Base-by-base conservation (phyloP, 35 echinoderm and acorn worm species). In the Chiridota heheva region DNA sequence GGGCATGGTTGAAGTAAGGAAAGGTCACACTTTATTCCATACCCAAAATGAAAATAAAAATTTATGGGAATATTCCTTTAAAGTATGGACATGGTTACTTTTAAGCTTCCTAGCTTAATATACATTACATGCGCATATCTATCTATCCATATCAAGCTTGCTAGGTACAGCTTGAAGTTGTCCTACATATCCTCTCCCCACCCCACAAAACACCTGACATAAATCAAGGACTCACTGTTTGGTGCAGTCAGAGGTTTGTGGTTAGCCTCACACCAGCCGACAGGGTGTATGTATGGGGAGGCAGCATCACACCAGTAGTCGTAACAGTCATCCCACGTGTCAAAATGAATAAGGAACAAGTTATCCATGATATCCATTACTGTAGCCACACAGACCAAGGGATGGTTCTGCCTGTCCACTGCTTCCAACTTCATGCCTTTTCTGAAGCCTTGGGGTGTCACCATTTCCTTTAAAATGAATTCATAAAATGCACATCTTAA, bases 391-490 rank as follows among this genome's bases (percentile, higher is more conserved):
- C 94, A 97, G 49, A 88, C 86, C 56, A 97, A 77, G 20, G 94
- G 88, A 1, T 88, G 94, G 36, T 97, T 97, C 85, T 87, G 84
- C 29, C 81, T 70, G 79, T 97, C 94, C 3, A 97, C 85, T 2
- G 94, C 94, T 62, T 97, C 94, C 34, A 97, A 60, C 63, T 91
- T 97, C 94, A 97, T 97, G 18, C 94, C 94, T 77, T 91, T 91
- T 7, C 85, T 73, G 70, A 97, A 97, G 7, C 94, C 94, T 24
- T 90, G 86, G 7, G 91, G 91, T 22, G 91, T 90, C 0, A 85
- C 25, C 20, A 75, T 86, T 38, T 96, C 91, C 91, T 96, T 47
- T 6, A 57, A 53, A 22, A 22, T 53, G 48, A 53, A 22, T 53
- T 10, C 48, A 53, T 10, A 53, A 53, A 53, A 22, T 53, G 48